Conservation (phyloP, 2,113 vertebrate genomes). For the Ranitomeya variabilis region DNA sequence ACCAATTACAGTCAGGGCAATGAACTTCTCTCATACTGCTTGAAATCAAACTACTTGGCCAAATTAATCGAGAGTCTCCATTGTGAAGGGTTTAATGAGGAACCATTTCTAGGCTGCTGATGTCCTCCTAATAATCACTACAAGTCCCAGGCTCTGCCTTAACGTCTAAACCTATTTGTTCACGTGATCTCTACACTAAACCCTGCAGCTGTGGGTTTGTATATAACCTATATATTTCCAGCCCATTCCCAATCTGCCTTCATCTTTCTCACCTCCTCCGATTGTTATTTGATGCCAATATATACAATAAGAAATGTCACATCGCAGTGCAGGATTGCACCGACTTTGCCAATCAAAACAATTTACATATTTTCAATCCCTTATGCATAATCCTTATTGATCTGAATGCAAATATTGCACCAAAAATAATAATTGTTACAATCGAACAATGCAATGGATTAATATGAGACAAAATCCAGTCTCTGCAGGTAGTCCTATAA, state of each 20-base stretch:
- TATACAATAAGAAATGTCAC: background rate
- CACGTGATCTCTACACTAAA: slow-evolving; percentile 90
- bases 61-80: slow-evolving; percentile 59
- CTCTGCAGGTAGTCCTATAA: no score
- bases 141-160: slow-evolving; percentile 90
- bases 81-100: slow-evolving; percentile 72
- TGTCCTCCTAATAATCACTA: slow-evolving; percentile 88
- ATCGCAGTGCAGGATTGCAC: background rate
- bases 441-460: background rate
- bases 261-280: slow-evolving; percentile 1
- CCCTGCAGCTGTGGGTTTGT: slow-evolving; percentile 74
- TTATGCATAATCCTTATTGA: background rate
- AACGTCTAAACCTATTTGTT: slow-evolving; percentile 93
- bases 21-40: slow-evolving; percentile 74
- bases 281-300: slow-evolving; percentile 13
- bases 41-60: slow-evolving; percentile 78
- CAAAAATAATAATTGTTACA: background rate
- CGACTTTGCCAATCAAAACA: background rate
- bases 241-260: slow-evolving; percentile 31
- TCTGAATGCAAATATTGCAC: background rate
- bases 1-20: slow-evolving; percentile 94
- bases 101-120: slow-evolving; percentile 77
- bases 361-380: background rate
- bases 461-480: background rate
- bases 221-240: slow-evolving; percentile 76